phyloP scores from a whole-genome alignment of 2,113 vertebrate species.

The Salvator merianae region DNA sequence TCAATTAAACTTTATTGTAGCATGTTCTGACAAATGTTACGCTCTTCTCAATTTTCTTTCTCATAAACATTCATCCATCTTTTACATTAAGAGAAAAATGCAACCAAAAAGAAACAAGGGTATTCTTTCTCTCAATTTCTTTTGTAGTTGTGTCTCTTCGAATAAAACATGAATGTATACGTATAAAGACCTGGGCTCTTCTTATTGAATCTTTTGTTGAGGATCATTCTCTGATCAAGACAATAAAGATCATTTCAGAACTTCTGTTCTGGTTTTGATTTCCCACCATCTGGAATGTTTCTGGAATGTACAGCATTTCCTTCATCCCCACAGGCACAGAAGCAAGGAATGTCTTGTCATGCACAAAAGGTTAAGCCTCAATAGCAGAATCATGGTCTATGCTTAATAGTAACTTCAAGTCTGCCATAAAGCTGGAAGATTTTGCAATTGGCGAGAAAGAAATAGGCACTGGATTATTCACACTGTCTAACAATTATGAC shows the following conservation, averaged over 20 bases:
- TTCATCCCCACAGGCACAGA: neutral
- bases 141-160: neutral
- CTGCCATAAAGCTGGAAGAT: neutral
- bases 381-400: neutral
- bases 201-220: neutral
- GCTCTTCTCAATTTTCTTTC: neutral
- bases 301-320: slow-evolving; percentile 17
- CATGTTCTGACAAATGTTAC: neutral
- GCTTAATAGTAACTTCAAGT: neutral
- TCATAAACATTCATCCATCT: neutral
- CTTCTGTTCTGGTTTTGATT: slow-evolving; percentile 1
- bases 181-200: neutral
- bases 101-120: neutral
- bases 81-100: neutral
- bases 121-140: neutral
- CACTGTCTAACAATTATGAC: neutral
- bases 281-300: neutral
- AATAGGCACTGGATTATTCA: neutral
- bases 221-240: neutral
- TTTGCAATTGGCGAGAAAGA: neutral
- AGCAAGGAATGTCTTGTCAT: neutral
- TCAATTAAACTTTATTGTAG: neutral
- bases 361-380: neutral
- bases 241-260: neutral
- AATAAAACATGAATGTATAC: too few species aligned